Evolutionary conservation across 1,140 invertebrate species (phyloP), one percentile per base, ranked within the genome.

Genomic region (Propsilocerus akamusi): DNA sequence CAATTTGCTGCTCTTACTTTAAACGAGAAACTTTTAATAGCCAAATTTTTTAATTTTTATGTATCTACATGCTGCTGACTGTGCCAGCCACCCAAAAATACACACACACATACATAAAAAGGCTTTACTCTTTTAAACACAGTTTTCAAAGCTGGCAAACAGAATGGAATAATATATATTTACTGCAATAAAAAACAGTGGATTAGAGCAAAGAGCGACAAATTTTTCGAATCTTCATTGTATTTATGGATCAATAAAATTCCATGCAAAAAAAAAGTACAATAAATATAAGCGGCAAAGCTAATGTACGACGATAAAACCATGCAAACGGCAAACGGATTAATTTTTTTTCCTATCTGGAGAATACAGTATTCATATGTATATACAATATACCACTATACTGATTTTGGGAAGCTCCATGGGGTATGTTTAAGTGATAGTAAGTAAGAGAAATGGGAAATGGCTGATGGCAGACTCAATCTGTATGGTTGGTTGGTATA

Each of bases 181-280:
- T 41, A 41, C 34, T 41, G 34, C 34, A 41, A 41, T 41, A 41
- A 41, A 41, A 41, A 20, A 41, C 34, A 41, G 34, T 41, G 34
- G 34, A 41, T 41, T 41, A 41, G 34, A 20, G 34, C 14, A 41
- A n/a, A n/a, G 14, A 41, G 34, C 34, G 22, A 41, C 34, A 41
- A 41, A 41, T 41, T 41, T 41, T 30, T 30, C 34, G 34, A 20
- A 41, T 41, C n/a, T n/a, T n/a, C n/a, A n/a, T n/a, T n/a, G n/a
- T 30, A n/a, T 30, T 8, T 30, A 30, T 30, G n/a, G 28, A 30
- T 41, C 34, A 41, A 41, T 41, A 41, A 14, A 41, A 41, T 20
- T n/a, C 8, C 2, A 41, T 8, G 34, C n/a, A 20, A 6, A 17
- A 30, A 30, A 41, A 10, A 41, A 41, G 22, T 20, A 20, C 14